Evolutionary conservation across 2,888 invertebrate species (phyloP), one percentile per base, ranked within the genome.

Genomic region (Pristionchus entomophagus): DNA sequence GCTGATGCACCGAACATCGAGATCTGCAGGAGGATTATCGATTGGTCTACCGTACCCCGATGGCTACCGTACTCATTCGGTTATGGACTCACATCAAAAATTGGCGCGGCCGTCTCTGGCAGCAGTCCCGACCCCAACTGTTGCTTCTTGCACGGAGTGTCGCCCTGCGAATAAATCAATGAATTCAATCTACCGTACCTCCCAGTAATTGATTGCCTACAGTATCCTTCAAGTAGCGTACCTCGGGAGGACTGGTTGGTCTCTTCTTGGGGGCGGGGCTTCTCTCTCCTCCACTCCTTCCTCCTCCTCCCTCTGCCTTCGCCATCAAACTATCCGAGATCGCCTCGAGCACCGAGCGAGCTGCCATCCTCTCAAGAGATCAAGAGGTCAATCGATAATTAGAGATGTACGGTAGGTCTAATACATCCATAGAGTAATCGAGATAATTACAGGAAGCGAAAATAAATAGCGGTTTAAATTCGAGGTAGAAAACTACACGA

Each of bases 241-340:
- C 82, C 82, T 82, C 82, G n/a, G 56, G 56, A 2, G 82, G 82
- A 82, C 82, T 82, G 62, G 59, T 82, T 1, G 82, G 82, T 62
- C 82, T 26, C 82, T 82, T 82, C 38, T 82, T 82, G 32, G 38
- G 29, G n/a, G 65, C 65, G 65, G 65, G 65, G 22, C 65, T 65
- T 3, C 65, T 5, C 12, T 22, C 17, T 22, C 53, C 53, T 35
- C 35, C 35, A 35, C 35, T 22, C 32, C 29, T 26, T n/a, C 51
- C 32, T 51, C 32, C 32, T 29, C 4, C 32, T 49, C 38, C 49
- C 59, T 82, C 82, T 19, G 53, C n/a, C 19, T 45, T 38, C 10
- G 82, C 82, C 82, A 82, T 82, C 29, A 82, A 38, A 35, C 45
- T 82, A 32, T 56, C 56, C 49, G 82, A 82, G 38, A 82, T 82